Base-by-base conservation (phyloP, 2,797 vertebrate species). In the Alosa sapidissima region DNA sequence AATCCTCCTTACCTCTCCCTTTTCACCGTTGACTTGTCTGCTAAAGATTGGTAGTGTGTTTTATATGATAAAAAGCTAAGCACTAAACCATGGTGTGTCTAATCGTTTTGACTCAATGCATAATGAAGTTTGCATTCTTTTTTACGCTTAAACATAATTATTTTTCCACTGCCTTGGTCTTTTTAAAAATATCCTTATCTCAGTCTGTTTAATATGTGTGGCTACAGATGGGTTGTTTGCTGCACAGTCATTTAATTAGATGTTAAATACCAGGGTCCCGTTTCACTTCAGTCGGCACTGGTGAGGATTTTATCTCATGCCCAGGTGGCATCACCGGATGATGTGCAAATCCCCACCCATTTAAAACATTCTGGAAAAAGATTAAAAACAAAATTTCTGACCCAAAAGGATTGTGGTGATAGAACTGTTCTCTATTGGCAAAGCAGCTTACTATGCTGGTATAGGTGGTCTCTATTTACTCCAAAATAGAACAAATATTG, bases 21-120 rank as follows among this genome's bases (percentile, higher is more conserved):
- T 16, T 72, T 72, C 11, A 8, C 33, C 0, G 28, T 33, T 72
- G 62, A 72, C 24, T 13, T 1, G 68, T 75, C 16, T 45, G 6
- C 72, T 45, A 47, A 2, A 47, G 41, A 78, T 14, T 78, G 36
- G 72, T 41, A 1, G 68, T 11, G 33, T 47, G 36, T 45, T 78
- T 78, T 47, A 78, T 60, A 8, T 60, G 58, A 60, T 60, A 60
- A 60, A 24, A 60, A 62, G 2, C 36, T 47, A 36, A 45, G 16
- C 72, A 78, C 72, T 47, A 41, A 78, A 78, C 72, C 16, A 19
- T 78, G 19, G 14, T 45, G 72, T 45, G 72, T 78, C 36, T 78
- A 78, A 78, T 78, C 36, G 5, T 78, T 47, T 78, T 16, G 6
- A 7, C 68, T 75, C 11, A 14, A 36, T 5, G 41, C 36, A 75